Base-by-base conservation (phyloP, 2,797 vertebrate species). In the Neosalanx taihuensis region DNA sequence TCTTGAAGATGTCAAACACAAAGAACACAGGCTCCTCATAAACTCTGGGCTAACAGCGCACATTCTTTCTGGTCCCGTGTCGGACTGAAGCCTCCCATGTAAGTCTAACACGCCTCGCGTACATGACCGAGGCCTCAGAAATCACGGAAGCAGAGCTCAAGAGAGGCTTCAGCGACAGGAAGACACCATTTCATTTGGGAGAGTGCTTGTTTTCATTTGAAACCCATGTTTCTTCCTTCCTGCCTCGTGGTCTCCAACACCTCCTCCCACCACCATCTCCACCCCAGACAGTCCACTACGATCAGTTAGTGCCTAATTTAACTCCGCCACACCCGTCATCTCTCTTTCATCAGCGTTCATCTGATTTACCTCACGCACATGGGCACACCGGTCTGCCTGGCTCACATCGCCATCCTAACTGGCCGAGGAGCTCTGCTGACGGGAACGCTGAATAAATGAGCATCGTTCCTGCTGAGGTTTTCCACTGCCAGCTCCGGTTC, bases 331-430 rank as follows among this genome's bases (percentile, higher is more conserved):
- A 37, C 58, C 72, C 33, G 31, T 73, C 78, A 80, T 81, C 81
- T 83, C 81, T 64, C 68, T 65, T 79, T 71, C 62, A 72, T 30
- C 68, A 66, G 67, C 71, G 75, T 74, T 60, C 3, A 26, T 86
- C 79, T 85, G 88, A 69, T 87, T 76, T 65, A 35, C 77, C 85
- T 88, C 78, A 80, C 0, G 37, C 3, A 23, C 65, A 51, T 9
- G 30, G 20, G 73, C 64, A 82, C 69, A 30, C 65, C 5, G 12
- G 18, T 13, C 13, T 9, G 41, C 41, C 9, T 46, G 41, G 12
- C 7, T 13, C 41, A 46, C 41, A 3, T 46, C 2, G 41, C 41
- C 41, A 13, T 13, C 41, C 41, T 46, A 62, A 33, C 72, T 61
- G 73, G 69, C 64, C 1, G 3, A 57, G 76, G 72, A 75, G 77